These are phyloP conservation scores for Acrocyrtus sp. DNA, from an alignment of 2,888 invertebrate species.

Conservation along the genomic window DNA sequence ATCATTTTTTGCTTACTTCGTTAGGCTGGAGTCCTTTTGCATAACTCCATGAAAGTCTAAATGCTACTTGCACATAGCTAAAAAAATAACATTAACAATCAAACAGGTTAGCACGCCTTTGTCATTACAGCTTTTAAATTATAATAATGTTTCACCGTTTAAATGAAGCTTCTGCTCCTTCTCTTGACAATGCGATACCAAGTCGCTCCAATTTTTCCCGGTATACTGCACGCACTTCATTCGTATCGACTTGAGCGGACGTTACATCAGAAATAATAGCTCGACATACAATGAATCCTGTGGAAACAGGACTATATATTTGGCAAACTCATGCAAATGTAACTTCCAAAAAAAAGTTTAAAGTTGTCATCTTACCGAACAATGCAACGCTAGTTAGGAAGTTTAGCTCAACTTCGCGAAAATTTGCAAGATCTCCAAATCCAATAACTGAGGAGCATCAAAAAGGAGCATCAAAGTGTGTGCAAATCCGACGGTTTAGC, in stretches of 20 bases:
- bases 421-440: constrained; percentile 52
- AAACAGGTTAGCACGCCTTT: no score
- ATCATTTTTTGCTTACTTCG: constrained; percentile 32
- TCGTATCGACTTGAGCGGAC: constrained; percentile 56
- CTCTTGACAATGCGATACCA: constrained; percentile 37
- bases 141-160: constrained; percentile 1
- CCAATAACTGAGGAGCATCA: constrained; percentile 51
- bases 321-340: not conserved
- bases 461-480: no score
- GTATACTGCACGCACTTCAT: constrained; percentile 46
- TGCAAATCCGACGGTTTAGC: no score
- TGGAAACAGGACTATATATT: no score
- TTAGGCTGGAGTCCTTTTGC: constrained; percentile 47
- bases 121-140: not conserved
- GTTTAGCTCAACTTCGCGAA: constrained; percentile 22
- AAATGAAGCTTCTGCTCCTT: constrained; percentile 27
- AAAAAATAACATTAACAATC: not conserved
- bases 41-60: constrained; percentile 40
- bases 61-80: constrained; percentile 32
- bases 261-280: constrained; percentile 57
- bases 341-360: not conserved
- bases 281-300: constrained; percentile 52
- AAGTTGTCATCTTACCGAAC: constrained; percentile 35
- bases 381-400: constrained; percentile 40
- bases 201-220: constrained; percentile 48